Evolutionary conservation across 2,113 vertebrate genomes (phyloP).

Genomic region (Laticauda laticaudata): DNA sequence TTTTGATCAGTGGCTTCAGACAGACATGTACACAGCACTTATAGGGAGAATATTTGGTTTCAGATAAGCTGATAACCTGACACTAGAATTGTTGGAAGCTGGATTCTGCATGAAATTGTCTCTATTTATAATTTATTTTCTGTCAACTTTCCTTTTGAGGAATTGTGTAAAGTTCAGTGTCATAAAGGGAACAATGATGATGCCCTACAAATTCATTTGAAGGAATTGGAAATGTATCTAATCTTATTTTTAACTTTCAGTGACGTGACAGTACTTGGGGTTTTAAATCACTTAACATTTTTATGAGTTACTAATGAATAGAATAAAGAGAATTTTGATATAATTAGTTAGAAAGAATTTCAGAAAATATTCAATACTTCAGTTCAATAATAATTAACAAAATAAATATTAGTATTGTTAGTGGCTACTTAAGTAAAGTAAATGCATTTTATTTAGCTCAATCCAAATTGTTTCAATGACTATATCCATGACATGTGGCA

Average conservation of each 20-base stretch:
- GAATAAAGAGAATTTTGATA: not conserved
- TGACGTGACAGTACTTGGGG: not conserved
- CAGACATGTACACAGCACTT: not conserved
- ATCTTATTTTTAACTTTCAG: not conserved
- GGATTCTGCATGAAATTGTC: not conserved
- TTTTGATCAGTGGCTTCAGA: not conserved
- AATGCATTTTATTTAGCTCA: not conserved
- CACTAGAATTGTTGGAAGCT: not conserved
- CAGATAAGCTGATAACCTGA: not conserved
- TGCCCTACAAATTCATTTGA: not conserved
- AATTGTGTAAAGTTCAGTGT: not conserved
- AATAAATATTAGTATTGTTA: not conserved
- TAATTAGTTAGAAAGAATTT: not conserved
- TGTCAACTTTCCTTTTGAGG: not conserved
- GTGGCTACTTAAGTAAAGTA: not conserved
- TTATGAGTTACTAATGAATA: not conserved
- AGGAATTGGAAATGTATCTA: slow-evolving; percentile 2
- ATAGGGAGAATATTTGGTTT: not conserved
- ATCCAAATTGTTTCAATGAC: not conserved
- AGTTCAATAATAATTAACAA: not conserved
- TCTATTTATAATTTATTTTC: not conserved
- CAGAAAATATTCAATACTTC: not conserved
- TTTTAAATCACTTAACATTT: not conserved
- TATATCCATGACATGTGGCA: not conserved
- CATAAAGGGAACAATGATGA: not conserved